Percentiles rank a stretch among this genome's conserved stretches.
Evolutionary conservation across 2,113 vertebrate genomes (phyloP).

Genomic region (Otolemur garnettii): DNA sequence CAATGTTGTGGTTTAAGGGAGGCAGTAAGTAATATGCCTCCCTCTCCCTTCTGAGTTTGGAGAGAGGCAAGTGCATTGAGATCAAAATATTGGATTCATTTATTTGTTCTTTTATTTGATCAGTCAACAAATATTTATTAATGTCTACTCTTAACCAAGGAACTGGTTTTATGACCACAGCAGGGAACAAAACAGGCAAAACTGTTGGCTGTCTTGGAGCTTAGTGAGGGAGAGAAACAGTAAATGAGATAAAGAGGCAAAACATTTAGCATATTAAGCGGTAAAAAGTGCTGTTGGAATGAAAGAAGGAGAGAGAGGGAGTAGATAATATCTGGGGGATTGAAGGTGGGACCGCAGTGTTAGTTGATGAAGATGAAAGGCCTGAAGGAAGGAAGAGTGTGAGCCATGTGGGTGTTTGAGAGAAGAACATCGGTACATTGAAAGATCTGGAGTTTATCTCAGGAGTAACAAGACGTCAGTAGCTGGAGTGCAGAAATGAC

Average conservation of each 20-base stretch:
- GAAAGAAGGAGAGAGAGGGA: background rate
- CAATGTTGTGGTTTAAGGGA: background rate
- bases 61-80: conserved; percentile 27
- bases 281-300: background rate
- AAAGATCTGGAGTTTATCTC: background rate
- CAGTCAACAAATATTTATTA: background rate
- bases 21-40: background rate
- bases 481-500: background rate
- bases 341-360: background rate
- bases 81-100: conserved; percentile 8
- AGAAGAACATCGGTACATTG: background rate
- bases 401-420: background rate
- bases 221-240: conserved; percentile 25
- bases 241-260: conserved; percentile 7
- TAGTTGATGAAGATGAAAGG: background rate
- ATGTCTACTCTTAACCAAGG: conserved; percentile 5
- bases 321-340: background rate
- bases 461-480: background rate
- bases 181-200: conserved; percentile 18
- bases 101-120: conserved; percentile 23
- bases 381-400: background rate
- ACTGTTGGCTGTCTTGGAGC: background rate
- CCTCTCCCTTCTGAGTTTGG: conserved; percentile 26
- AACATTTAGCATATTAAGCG: background rate
- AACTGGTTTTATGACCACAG: conserved; percentile 43